phyloP scores from a whole-genome alignment of 2,113 vertebrate genomes.

The Oryzias curvinotus region DNA sequence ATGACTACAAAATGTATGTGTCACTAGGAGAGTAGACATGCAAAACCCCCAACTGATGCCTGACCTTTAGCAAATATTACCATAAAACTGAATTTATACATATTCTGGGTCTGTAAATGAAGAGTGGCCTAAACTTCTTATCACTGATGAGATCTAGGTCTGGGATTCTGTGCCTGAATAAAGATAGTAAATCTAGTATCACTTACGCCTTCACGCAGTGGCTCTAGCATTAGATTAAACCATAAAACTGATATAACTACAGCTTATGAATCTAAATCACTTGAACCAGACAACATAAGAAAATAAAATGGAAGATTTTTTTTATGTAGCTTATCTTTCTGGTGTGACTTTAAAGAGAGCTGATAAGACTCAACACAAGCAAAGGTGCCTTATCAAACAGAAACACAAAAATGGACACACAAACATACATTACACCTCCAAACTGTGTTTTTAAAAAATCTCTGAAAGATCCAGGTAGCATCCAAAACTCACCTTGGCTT shows the following conservation, averaged over 20 bases:
- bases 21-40: constrained; percentile 20
- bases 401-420: constrained; percentile 5
- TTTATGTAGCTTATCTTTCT: constrained; percentile 36
- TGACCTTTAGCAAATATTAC: constrained; percentile 38
- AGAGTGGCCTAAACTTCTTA: constrained; percentile 15
- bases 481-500: background rate
- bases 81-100: constrained; percentile 34
- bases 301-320: constrained; percentile 14
- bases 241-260: constrained; percentile 16
- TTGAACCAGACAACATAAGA: constrained; percentile 15
- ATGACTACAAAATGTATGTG: constrained; percentile 21
- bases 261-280: constrained; percentile 22
- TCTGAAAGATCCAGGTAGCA: constrained; percentile 23
- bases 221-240: constrained; percentile 19
- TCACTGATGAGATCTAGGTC: constrained; percentile 9
- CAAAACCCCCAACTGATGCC: constrained; percentile 4
- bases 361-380: constrained; percentile 42
- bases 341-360: constrained; percentile 31
- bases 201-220: constrained; percentile 1
- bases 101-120: constrained; percentile 22
- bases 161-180: constrained; percentile 24
- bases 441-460: constrained; percentile 20
- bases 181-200: constrained; percentile 8
- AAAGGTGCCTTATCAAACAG: constrained; percentile 43
- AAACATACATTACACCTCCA: constrained; percentile 4